Base-by-base conservation (phyloP, 2,888 invertebrate species). In the Margaritifera margaritifera region DNA sequence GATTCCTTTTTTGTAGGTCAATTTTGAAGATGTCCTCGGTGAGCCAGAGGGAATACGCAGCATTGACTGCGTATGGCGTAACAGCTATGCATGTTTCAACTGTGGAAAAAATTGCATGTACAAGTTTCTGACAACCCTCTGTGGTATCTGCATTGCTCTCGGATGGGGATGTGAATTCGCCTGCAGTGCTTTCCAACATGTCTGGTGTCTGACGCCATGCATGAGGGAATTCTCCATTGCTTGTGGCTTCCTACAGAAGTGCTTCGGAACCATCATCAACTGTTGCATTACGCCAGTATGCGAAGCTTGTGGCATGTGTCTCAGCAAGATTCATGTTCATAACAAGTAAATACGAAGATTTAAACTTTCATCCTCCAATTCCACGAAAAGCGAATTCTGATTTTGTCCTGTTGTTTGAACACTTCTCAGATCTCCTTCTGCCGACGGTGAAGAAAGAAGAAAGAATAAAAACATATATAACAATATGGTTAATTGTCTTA, bases 151-250 rank as follows among this genome's bases (percentile, higher is more conserved):
- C 31, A 91, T 93, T 64, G 94, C 94, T 0, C 90, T 94, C 70
- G 90, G 92, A 76, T 91, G 94, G 62, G 85, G 86, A 25, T 84
- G 83, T 59, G 75, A 75, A 65, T 85, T 83, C 71, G 86, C 83
- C 62, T 51, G 93, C 79, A 90, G 94, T 22, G 93, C 94, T 6
- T 83, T 84, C 72, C 31, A 74, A n/a, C 93, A 94, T 90, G 93
- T 94, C 83, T 94, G 94, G 94, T 94, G 94, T 85, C 90, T 92
- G 24, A 93, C 92, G 0, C 94, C 94, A 0, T 92, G 92, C 70
- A 89, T 94, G 65, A 91, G 94, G 65, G 91, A 89, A 73, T 92
- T 93, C 89, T 93, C 93, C 89, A 93, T 94, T 84, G 92, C 92
- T 84, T 72, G 78, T n/a, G 80, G 80, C 8, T 80, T 79, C 31